Percentiles rank a stretch among this genome's conserved stretches.
Conservation (phyloP, 2,113 vertebrate species). For the Noturus placidus region DNA sequence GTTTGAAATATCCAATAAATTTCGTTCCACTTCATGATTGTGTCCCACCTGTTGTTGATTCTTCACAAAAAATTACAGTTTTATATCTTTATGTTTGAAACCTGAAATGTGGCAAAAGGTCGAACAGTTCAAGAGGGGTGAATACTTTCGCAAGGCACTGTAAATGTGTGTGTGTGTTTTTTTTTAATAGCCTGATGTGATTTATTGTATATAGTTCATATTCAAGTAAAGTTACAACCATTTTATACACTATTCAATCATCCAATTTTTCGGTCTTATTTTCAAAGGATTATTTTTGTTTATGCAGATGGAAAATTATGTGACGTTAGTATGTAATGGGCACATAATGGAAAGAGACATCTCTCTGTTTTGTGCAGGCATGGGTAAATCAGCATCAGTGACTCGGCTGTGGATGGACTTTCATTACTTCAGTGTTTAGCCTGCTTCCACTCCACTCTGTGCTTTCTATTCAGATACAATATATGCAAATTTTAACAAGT, state of each 20-base stretch:
- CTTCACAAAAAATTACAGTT: too few species aligned
- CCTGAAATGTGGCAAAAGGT: too few species aligned
- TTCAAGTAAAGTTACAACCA: not conserved
- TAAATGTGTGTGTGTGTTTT: too few species aligned
- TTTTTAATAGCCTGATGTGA: not conserved
- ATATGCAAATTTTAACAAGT: slow-evolving; percentile 65
- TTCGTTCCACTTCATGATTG: too few species aligned
- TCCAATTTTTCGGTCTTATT: not conserved
- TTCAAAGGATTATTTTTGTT: not conserved
- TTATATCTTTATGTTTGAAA: too few species aligned
- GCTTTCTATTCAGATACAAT: slow-evolving; percentile 55
- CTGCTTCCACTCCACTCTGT: slow-evolving; percentile 60
- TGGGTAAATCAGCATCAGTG: slow-evolving; percentile 36
- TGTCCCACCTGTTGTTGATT: too few species aligned
- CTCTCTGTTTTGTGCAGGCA: slow-evolving; percentile 3
- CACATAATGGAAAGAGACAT: not conserved
- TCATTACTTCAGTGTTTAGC: slow-evolving; percentile 63
- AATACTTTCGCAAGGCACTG: too few species aligned
- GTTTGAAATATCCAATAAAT: too few species aligned
- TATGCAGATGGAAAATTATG: slow-evolving; percentile 20
- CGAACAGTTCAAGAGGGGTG: too few species aligned
- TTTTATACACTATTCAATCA: not conserved
- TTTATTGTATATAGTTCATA: not conserved
- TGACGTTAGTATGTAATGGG: slow-evolving; percentile 28
- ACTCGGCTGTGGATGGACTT: slow-evolving; percentile 52